phyloP scores from a whole-genome alignment of 1,140 invertebrate genomes.

The Drosophila biarmipes region DNA sequence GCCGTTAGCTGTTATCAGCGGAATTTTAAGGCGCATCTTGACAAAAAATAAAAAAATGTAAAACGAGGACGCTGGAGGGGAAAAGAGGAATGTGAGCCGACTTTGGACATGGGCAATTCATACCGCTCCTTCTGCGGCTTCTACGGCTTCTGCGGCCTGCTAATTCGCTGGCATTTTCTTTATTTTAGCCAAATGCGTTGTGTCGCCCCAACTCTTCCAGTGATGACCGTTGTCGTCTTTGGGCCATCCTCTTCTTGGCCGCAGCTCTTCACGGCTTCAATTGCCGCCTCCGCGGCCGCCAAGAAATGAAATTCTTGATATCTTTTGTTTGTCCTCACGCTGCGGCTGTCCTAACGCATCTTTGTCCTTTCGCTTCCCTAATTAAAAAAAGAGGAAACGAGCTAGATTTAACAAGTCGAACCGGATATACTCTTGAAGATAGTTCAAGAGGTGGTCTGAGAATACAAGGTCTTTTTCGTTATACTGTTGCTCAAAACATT shows the following conservation, averaged over 20 bases:
- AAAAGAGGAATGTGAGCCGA: constrained; percentile 29
- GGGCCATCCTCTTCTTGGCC: constrained; percentile 32
- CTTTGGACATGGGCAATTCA: constrained; percentile 74
- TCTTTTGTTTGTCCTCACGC: constrained; percentile 79
- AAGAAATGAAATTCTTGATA: constrained; percentile 83
- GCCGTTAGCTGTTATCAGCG: constrained; percentile 68
- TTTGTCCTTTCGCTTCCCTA: constrained; percentile 78
- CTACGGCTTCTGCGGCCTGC: constrained; percentile 31
- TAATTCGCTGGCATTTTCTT: constrained; percentile 82
- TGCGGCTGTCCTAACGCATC: constrained; percentile 74
- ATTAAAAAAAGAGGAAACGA: constrained; percentile 61
- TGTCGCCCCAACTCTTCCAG: constrained; percentile 52
- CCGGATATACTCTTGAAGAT: background rate
- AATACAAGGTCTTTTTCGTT: too few species aligned
- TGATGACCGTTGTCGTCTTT: constrained; percentile 67
- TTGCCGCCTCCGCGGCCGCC: constrained; percentile 56
- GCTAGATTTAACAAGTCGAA: background rate
- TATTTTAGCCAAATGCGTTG: constrained; percentile 79
- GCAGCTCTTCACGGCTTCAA: constrained; percentile 40
- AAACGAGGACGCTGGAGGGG: background rate
- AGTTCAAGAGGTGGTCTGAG: too few species aligned
- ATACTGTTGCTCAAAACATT: too few species aligned
- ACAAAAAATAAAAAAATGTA: constrained; percentile 13
- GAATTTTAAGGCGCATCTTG: constrained; percentile 78
- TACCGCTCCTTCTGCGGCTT: constrained; percentile 38